phyloP scores from a whole-genome alignment of 2,888 invertebrate species.

The Coleophora deauratella region DNA sequence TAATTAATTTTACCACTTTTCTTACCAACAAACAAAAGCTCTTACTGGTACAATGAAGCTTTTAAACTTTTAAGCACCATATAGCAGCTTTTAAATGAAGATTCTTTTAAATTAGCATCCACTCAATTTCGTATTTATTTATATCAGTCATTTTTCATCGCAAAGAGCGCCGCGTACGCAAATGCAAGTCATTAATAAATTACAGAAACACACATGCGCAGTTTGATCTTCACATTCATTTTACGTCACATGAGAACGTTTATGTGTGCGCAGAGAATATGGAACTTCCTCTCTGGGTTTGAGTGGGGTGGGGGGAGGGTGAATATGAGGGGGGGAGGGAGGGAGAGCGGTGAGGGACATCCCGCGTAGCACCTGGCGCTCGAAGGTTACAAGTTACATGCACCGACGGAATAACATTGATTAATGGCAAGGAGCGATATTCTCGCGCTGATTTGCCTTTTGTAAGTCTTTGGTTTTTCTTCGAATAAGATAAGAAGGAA shows the following conservation, averaged over 20 bases:
- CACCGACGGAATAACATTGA: constrained; percentile 61
- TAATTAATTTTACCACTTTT: too few species aligned
- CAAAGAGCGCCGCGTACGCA: constrained; percentile 56
- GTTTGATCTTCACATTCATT: constrained; percentile 21
- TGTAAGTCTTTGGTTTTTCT: constrained; percentile 23
- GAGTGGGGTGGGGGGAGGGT: constrained; percentile 25
- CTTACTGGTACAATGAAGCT: too few species aligned
- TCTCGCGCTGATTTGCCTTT: constrained; percentile 46
- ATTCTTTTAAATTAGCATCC: constrained; percentile 53
- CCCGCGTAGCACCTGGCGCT: constrained; percentile 72
- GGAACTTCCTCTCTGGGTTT: constrained; percentile 39
- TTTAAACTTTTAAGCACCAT: too few species aligned
- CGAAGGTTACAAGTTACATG: constrained; percentile 60
- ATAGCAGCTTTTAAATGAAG: constrained; percentile 25
- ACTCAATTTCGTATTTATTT: constrained; percentile 57
- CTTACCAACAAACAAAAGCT: too few species aligned
- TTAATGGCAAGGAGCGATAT: constrained; percentile 57
- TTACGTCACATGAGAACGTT: constrained; percentile 32
- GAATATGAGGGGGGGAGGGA: constrained; percentile 18
- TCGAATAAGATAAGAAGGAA: too few species aligned
- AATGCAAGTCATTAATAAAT: constrained; percentile 66
- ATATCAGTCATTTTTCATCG: constrained; percentile 58
- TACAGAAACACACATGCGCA: constrained; percentile 53
- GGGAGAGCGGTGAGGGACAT: constrained; percentile 37
- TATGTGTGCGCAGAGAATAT: constrained; percentile 16